Conservation (phyloP, 2,888 invertebrate genomes). For the Drosophila limbata region DNA sequence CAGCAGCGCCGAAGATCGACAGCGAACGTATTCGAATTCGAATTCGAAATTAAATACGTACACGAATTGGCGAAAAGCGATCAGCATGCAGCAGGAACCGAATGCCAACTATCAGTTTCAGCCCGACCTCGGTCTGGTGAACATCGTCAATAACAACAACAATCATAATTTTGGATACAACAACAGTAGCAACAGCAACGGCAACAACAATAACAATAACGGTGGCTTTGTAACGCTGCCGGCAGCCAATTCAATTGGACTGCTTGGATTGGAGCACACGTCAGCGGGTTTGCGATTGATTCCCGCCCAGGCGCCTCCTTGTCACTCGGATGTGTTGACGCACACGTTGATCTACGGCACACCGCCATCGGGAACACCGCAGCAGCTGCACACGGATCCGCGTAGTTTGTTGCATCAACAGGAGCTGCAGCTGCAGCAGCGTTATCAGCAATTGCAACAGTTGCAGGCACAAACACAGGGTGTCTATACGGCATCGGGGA, state of each 20-base stretch:
- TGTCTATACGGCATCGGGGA: slow-evolving; percentile 73
- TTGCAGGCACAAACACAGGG: slow-evolving; percentile 84
- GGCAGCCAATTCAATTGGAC: slow-evolving; percentile 54
- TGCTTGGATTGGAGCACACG: slow-evolving; percentile 70
- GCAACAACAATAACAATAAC: slow-evolving; percentile 27
- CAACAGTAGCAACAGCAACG: background rate
- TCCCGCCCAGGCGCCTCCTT: slow-evolving; percentile 56
- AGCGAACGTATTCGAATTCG: slow-evolving; percentile 41
- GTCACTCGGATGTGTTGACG: slow-evolving; percentile 81
- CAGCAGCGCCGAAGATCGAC: slow-evolving; percentile 68
- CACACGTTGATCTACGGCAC: slow-evolving; percentile 84
- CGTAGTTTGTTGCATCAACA: slow-evolving; percentile 83
- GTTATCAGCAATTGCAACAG: slow-evolving; percentile 84
- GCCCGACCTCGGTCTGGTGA: slow-evolving; percentile 84
- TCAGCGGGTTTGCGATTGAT: slow-evolving; percentile 63
- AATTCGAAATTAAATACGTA: slow-evolving; percentile 25
- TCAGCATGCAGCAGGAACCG: slow-evolving; percentile 85
- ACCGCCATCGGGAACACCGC: slow-evolving; percentile 79
- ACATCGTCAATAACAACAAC: slow-evolving; percentile 78
- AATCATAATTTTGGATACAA: slow-evolving; percentile 24
- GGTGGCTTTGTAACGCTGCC: slow-evolving; percentile 66
- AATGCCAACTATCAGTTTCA: slow-evolving; percentile 85
- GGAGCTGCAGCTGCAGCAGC: slow-evolving; percentile 84
- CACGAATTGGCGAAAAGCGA: slow-evolving; percentile 62
- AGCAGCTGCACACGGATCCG: slow-evolving; percentile 81